Evolutionary conservation across 2,888 invertebrate genomes (phyloP), one percentile per base, ranked within the genome.

Genomic region (Yponomeuta evonymella): DNA sequence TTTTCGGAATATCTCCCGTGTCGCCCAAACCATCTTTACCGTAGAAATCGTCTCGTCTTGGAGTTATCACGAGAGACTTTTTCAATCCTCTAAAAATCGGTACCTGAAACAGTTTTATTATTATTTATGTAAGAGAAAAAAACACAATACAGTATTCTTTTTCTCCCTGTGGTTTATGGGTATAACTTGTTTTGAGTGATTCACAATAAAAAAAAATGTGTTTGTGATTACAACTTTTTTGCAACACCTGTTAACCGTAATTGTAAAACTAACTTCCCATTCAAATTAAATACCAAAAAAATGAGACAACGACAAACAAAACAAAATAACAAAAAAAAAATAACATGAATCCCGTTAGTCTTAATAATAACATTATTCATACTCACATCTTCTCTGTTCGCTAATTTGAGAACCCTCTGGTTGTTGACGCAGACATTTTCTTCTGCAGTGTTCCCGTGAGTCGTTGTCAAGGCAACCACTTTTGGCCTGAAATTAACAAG

Each of bases 391-490:
- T 83, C 80, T 70, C 90, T 82, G 30, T 88, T 81, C 33, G 88
- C 89, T 12, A 89, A 80, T 71, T 90, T 81, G 51, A 96, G 83
- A 29, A 94, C 92, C 73, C 94, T 88, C 33, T 94, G 87, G 10
- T 95, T 94, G 80, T 96, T 96, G 62, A 84, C 86, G 33, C 93
- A 88, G 1, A 94, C 94, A 80, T 95, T 92, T 15, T 94, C 90
- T 2, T 95, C 80, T 5, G 79, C 80, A 0, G 95, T 94, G 79
- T 95, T 96, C n/a, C 96, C 96, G 75, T 92, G 86, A 9, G 94
- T 94, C 75, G 94, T 95, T 0, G 95, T 95, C 8, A 96, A 93
- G 2, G 93, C 96, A 67, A 95, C 79, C 51, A 96, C 86, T 74
- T 93, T 79, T n/a, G 75, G 72, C 5, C 75, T 75, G 71, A 65